phyloP scores from a whole-genome alignment of 2,113 vertebrate genomes.

The Pica pica region DNA sequence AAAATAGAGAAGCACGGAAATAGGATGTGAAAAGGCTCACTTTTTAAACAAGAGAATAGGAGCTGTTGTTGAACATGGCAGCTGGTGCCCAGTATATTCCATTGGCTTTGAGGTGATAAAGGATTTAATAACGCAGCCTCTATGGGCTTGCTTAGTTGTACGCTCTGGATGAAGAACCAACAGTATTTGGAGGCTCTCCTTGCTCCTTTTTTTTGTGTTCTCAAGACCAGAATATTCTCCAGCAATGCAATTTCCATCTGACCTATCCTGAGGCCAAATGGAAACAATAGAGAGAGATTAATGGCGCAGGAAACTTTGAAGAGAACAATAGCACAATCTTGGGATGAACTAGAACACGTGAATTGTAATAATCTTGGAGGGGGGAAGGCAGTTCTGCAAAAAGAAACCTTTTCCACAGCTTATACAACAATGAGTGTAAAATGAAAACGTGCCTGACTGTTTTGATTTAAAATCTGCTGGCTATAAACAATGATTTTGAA shows the following conservation, averaged over 20 bases:
- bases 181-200: neutral
- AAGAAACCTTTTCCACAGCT: neutral
- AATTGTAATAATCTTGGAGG: neutral
- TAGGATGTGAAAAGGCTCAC: neutral
- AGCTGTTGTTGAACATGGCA: neutral
- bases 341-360: neutral
- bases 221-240: constrained; percentile 12
- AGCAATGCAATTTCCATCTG: constrained; percentile 27
- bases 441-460: neutral
- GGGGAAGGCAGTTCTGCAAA: neutral
- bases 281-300: constrained; percentile 49
- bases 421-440: neutral
- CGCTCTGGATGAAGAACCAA: neutral
- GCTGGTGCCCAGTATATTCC: neutral
- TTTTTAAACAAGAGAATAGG: neutral
- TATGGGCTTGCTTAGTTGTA: neutral
- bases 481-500: constrained; percentile 37
- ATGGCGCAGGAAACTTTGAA: constrained; percentile 29
- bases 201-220: neutral
- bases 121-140: neutral
- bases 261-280: constrained; percentile 37
- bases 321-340: constrained; percentile 25
- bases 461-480: constrained; percentile 28
- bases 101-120: neutral
- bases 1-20: constrained; percentile 21